A percentile compares a stretch with the other conserved stretches of the same genome.
phyloP scores from a whole-genome alignment of 2,888 invertebrate genomes.

The Pollenia amentaria region DNA sequence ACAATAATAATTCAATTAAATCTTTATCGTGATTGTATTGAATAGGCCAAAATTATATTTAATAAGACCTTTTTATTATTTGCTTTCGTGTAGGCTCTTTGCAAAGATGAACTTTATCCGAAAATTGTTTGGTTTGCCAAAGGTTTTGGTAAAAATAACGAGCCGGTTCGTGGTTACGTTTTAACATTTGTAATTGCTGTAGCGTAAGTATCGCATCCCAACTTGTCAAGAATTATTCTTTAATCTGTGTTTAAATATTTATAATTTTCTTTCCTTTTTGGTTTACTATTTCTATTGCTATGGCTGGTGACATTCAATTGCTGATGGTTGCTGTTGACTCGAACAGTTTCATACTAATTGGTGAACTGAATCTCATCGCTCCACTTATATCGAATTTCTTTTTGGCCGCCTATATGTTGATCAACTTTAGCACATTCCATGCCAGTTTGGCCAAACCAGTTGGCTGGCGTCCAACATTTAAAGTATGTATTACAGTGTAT shows the following conservation, averaged over 20 bases:
- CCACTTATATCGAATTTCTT: slow-evolving; percentile 97
- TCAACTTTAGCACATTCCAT: slow-evolving; percentile 98
- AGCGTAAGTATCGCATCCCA: slow-evolving; percentile 87
- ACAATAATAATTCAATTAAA: slow-evolving; percentile 42
- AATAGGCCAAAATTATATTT: not conserved
- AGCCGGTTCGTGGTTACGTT: slow-evolving; percentile 95
- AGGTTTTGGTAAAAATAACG: slow-evolving; percentile 92
- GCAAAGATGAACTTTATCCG: slow-evolving; percentile 97
- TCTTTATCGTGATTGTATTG: not conserved
- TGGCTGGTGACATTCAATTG: slow-evolving; percentile 15
- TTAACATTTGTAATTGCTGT: slow-evolving; percentile 96
- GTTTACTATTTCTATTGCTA: slow-evolving; percentile 2
- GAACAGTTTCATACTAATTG: slow-evolving; percentile 86
- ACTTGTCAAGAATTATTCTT: not conserved
- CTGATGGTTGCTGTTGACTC: slow-evolving; percentile 30
- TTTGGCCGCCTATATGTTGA: slow-evolving; percentile 95
- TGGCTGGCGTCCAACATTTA: slow-evolving; percentile 95
- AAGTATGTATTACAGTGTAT: slow-evolving; percentile 85
- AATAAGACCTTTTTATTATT: not conserved
- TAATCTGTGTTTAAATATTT: slow-evolving; percentile 9
- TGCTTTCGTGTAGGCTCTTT: slow-evolving; percentile 89
- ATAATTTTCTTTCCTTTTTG: not conserved
- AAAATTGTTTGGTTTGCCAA: slow-evolving; percentile 95
- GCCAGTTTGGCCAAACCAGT: slow-evolving; percentile 95
- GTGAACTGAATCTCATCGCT: slow-evolving; percentile 94